Base-by-base conservation (phyloP, 2,888 invertebrate genomes). In the Dryobotodes eremita region DNA sequence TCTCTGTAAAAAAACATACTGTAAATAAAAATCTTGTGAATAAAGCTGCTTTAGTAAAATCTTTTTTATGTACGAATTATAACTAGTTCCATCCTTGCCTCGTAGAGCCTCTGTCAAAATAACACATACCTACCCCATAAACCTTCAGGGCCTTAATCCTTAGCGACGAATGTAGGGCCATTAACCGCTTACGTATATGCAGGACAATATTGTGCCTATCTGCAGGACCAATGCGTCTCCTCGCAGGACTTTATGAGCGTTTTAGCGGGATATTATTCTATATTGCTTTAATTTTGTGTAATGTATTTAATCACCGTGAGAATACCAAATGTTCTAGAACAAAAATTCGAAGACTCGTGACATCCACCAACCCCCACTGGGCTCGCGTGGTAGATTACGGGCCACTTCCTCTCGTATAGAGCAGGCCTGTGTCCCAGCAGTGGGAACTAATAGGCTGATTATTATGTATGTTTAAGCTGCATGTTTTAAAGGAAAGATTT, bases 81-180 rank as follows among this genome's bases (percentile, higher is more conserved):
- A 20, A 23, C 46, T 71, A 71, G 53, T 48, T 15, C 15, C 17
- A 55, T 50, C 71, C 61, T 55, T 36, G 62, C n/a, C 55, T 66
- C 62, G 65, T 76, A 68, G 42, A 5, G 17, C 62, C 53, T 64
- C 15, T 53, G 53, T 59, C 66, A 73, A 17, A 59, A 53, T 55
- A 74, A 72, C 69, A 77, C 46, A 77, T 72, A 57, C 46, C 15
- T n/a, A 50, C 36, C 23, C 57, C 36, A 20, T n/a, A 26, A n/a
- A 13, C 53, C 5, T 31, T 20, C 36, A n/a, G 7, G 1, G 59
- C 26, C 20, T 11, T 66, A 65, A 31, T 46, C 26, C 53, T 59
- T 82, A 31, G n/a, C 26, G 23, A 46, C 50, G n/a, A 53, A 46
- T 57, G 13, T 42, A 20, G 20, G 42, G 20, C 65, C 46, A 64